Percentiles rank a stretch among this genome's conserved stretches.
phyloP scores from a whole-genome alignment of 2,888 invertebrate genomes.

The Papilio elwesi region DNA sequence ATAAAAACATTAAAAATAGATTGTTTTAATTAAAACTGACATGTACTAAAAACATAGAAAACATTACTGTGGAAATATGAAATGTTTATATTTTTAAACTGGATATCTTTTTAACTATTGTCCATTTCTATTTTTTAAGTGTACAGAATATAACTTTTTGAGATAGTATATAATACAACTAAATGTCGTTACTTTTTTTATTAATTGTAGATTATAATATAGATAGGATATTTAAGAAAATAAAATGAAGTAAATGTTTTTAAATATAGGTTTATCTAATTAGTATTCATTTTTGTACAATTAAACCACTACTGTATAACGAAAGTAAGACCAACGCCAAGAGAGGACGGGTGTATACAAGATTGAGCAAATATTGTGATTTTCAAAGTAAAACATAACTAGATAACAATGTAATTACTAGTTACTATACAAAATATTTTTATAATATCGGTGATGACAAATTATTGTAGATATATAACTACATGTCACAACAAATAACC shows the following conservation, averaged over 20 bases:
- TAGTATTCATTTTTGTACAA: background rate
- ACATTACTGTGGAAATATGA: no score
- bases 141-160: no score
- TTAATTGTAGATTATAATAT: no score
- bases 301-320: constrained; percentile 47
- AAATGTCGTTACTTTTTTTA: no score
- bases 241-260: no score
- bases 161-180: no score
- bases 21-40: background rate
- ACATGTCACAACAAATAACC: constrained; percentile 82
- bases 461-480: constrained; percentile 65
- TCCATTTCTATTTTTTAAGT: no score
- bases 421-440: constrained; percentile 48
- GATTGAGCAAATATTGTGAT: background rate
- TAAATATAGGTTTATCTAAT: background rate
- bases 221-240: no score
- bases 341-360: constrained; percentile 51
- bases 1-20: background rate
- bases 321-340: constrained; percentile 68
- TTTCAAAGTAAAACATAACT: constrained; percentile 11
- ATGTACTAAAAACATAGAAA: background rate
- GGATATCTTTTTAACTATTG: no score
- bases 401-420: background rate
- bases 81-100: no score
- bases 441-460: constrained; percentile 63